Evolutionary conservation across 2,113 vertebrate species (phyloP).

Genomic region (Chaetura pelagica): DNA sequence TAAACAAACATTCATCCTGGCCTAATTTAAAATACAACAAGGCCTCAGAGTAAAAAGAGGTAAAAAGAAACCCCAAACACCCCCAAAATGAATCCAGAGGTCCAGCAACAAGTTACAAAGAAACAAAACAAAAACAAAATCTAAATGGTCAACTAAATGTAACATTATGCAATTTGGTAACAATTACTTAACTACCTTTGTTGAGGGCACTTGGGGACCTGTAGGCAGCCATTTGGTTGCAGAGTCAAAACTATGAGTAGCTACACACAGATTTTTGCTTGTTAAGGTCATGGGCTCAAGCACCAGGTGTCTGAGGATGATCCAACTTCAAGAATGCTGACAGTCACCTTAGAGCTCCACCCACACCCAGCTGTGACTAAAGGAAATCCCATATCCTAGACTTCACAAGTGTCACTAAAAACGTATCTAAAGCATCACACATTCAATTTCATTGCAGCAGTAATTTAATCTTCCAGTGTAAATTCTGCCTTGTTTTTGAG

Average conservation of each 20-base stretch:
- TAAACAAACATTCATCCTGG: conserved; percentile 26
- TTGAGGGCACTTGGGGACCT: background rate
- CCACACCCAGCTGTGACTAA: background rate
- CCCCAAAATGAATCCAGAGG: background rate
- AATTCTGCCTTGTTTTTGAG: background rate
- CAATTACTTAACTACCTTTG: background rate
- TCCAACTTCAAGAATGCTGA: background rate
- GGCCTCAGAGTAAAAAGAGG: background rate
- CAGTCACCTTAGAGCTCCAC: background rate
- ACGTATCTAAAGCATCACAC: background rate
- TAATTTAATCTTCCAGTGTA: background rate
- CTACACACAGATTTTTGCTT: background rate
- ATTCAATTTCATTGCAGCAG: background rate
- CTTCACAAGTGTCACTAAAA: background rate
- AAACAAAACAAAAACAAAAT: background rate
- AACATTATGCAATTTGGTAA: background rate
- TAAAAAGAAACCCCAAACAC: background rate
- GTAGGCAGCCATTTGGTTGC: background rate
- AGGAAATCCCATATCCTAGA: background rate
- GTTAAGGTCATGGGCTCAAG: background rate
- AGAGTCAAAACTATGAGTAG: background rate
- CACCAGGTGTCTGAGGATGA: background rate
- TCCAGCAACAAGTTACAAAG: background rate
- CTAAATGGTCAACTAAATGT: background rate
- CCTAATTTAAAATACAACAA: background rate